Evolutionary conservation across 1,140 invertebrate genomes (phyloP).

Genomic region (Papilio polytes): DNA sequence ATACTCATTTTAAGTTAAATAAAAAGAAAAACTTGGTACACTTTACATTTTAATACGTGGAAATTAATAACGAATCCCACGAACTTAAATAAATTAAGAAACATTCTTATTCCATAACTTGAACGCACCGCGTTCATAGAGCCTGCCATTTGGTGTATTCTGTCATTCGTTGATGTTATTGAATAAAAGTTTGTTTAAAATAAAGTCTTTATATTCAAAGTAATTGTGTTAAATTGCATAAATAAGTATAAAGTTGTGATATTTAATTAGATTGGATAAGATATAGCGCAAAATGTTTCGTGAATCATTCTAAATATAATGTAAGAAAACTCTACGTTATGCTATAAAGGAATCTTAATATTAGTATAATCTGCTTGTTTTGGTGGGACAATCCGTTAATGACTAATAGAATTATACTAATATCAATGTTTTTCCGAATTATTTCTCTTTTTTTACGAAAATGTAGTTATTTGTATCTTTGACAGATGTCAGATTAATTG

Average conservation of each 20-base stretch:
- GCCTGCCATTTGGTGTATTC: slow-evolving; percentile 79
- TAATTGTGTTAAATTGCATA: slow-evolving; percentile 48
- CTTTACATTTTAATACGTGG: neutral
- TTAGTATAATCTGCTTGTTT: slow-evolving; percentile 35
- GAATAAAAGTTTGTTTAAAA: slow-evolving; percentile 74
- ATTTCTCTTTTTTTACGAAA: slow-evolving; percentile 23
- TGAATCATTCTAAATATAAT: slow-evolving; percentile 52
- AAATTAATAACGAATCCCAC: neutral
- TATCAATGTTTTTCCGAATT: neutral
- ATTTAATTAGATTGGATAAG: slow-evolving; percentile 46
- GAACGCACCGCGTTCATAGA: slow-evolving; percentile 63
- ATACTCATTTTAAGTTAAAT: neutral
- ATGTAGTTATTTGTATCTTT: slow-evolving; percentile 49
- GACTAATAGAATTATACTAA: slow-evolving; percentile 24
- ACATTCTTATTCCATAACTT: slow-evolving; percentile 47
- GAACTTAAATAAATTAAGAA: neutral
- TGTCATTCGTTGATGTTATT: slow-evolving; percentile 83
- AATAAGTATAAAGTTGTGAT: slow-evolving; percentile 45
- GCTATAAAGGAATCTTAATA: slow-evolving; percentile 44
- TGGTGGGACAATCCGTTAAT: slow-evolving; percentile 24
- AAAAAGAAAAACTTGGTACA: neutral
- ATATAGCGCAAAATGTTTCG: slow-evolving; percentile 53
- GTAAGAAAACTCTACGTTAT: slow-evolving; percentile 59
- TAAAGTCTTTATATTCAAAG: slow-evolving; percentile 54
- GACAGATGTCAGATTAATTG: slow-evolving; percentile 77